A percentile compares a stretch with the other conserved stretches of the same genome.
These are phyloP conservation scores for Prunella himalayana DNA, from an alignment of 2,113 vertebrate species.

Conservation along the genomic window DNA sequence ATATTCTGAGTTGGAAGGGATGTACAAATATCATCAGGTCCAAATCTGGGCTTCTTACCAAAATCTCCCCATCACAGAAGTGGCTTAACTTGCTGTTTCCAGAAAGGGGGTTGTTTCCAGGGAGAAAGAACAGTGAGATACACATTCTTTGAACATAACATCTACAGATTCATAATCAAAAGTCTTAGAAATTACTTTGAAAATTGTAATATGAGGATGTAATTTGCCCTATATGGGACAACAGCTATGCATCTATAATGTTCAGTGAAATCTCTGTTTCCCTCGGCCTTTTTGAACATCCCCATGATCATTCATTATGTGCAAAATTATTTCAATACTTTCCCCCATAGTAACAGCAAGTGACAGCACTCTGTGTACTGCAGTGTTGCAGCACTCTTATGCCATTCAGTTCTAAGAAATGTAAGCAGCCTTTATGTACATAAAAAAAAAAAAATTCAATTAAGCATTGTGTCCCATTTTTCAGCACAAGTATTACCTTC, in stretches of 20 bases:
- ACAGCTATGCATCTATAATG: background rate
- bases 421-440: conserved; percentile 53
- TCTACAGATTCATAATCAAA: background rate
- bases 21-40: rapidly evolving
- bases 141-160: background rate
- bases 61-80: background rate
- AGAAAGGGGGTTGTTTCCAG: background rate
- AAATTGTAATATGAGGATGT: background rate
- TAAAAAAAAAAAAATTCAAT: conserved; percentile 43
- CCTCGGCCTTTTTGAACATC: background rate
- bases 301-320: background rate
- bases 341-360: conserved; percentile 28
- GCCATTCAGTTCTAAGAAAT: conserved; percentile 42
- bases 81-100: background rate
- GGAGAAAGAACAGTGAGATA: background rate
- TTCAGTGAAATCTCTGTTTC: conserved; percentile 22
- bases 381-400: background rate
- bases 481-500: conserved; percentile 63
- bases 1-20: background rate
- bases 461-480: conserved; percentile 60
- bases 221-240: conserved; percentile 3
- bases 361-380: conserved; percentile 5
- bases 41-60: background rate
- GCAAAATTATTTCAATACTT: conserved; percentile 44
- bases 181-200: conserved; percentile 12